Base-by-base conservation (phyloP, 1,140 invertebrate genomes). In the Temnothorax longispinosus region DNA sequence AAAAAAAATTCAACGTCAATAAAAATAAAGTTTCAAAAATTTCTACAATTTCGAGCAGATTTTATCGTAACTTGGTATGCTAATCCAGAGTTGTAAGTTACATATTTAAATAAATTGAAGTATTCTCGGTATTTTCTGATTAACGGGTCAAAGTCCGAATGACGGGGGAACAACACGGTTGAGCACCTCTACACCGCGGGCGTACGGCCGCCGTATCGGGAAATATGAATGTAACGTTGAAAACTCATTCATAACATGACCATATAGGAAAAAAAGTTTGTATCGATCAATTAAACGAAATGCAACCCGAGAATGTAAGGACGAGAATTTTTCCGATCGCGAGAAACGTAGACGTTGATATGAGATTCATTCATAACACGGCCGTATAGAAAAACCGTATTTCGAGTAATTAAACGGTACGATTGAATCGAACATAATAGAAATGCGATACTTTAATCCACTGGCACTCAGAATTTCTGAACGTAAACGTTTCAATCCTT, bases 221-320 rank as follows among this genome's bases (percentile, higher is more conserved):
- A 90, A 91, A 92, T 91, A 91, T 90, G 88, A 92, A 92, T 89
- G 91, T 86, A 89, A 88, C 91, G 75, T 88, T 89, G 89, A 92
- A 93, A 93, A 93, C 92, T 93, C 94, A 94, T 94, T 94, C 93
- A 93, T 93, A 92, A 94, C 93, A 78, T 13, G 38, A 18, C 15
- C 47, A 11, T 21, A 54, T 7, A 35, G 62, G 11, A 44, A 18
- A 77, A 65, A 52, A 67, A 60, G 13, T 54, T 13, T 80, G 56
- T 54, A 41, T 13, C 47, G 7, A 41, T 67, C 47, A 67, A 80
- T 80, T 67, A 80, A 54, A 10, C 47, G 35, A 27, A 47, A 64
- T 15, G 62, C 35, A 80, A 41, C 27, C 35, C 62, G 62, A 54
- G 32, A 67, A 54, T 54, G 65, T 69, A 80, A 67, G 35, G 47